Conservation (phyloP, 2,888 invertebrate genomes). For the Synanthedon vespiformis region DNA sequence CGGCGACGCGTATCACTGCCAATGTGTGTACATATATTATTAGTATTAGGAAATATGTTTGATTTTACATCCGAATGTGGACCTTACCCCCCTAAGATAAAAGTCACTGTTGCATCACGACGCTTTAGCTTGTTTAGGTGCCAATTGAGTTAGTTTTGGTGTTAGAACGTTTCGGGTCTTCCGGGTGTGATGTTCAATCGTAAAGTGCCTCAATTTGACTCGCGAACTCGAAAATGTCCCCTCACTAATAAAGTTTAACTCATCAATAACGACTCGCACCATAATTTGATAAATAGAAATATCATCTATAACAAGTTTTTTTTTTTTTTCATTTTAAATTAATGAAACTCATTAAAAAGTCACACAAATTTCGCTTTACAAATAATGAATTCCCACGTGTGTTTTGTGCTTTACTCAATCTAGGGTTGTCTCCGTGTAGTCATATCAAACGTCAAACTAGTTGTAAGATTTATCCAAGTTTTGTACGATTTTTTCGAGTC, state of each 20-base stretch:
- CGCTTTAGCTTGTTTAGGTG: slow-evolving; percentile 29
- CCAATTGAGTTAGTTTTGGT: background rate
- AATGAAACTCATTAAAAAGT: no score
- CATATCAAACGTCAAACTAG: slow-evolving; percentile 48
- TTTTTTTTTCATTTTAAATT: no score
- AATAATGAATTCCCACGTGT: no score
- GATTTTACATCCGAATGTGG: background rate
- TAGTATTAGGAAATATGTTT: slow-evolving; percentile 14
- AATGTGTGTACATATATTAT: slow-evolving; percentile 54
- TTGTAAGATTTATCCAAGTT: slow-evolving; percentile 28
- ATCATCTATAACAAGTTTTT: no score
- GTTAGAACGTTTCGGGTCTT: slow-evolving; percentile 9
- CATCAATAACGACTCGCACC: background rate
- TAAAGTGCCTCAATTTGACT: slow-evolving; percentile 46
- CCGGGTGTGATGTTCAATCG: slow-evolving; percentile 18
- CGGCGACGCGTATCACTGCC: slow-evolving; percentile 63
- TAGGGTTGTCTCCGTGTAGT: slow-evolving; percentile 24
- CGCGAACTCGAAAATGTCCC: slow-evolving; percentile 11
- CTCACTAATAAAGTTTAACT: slow-evolving; percentile 11
- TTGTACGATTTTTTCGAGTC: slow-evolving; percentile 28
- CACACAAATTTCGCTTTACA: no score
- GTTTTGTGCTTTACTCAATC: no score
- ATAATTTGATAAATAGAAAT: no score
- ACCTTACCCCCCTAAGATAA: no score
- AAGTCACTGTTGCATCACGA: slow-evolving; percentile 11